A percentile compares a stretch with the other conserved stretches of the same genome.
phyloP scores from a whole-genome alignment of 2,888 invertebrate species.

The Erebia aethiops region DNA sequence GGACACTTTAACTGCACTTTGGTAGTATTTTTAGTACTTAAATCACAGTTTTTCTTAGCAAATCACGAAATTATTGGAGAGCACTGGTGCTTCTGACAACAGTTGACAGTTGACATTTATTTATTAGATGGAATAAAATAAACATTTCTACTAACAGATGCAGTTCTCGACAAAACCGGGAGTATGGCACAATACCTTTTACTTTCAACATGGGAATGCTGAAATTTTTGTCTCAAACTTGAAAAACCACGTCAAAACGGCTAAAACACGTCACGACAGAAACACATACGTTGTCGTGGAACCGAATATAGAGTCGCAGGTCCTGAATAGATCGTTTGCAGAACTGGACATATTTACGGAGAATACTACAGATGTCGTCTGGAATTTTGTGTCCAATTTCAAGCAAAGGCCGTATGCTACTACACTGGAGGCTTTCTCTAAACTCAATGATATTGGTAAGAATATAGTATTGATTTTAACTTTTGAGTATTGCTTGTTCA shows the following conservation, averaged over 20 bases:
- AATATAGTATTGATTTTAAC: background rate
- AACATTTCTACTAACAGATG: slow-evolving; percentile 49
- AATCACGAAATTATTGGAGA: too few relatives aligned
- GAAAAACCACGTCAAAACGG: slow-evolving; percentile 85
- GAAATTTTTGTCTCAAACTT: slow-evolving; percentile 87
- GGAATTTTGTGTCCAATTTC: slow-evolving; percentile 81
- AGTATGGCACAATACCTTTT: slow-evolving; percentile 90
- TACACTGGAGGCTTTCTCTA: slow-evolving; percentile 93
- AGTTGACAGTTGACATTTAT: too few relatives aligned
- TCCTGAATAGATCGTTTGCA: slow-evolving; percentile 92
- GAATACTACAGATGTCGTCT: slow-evolving; percentile 85
- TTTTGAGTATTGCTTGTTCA: too few relatives aligned
- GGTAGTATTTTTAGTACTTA: too few relatives aligned
- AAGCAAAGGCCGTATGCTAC: slow-evolving; percentile 89
- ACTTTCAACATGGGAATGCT: slow-evolving; percentile 94
- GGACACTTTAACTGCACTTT: too few relatives aligned
- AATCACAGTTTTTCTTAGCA: too few relatives aligned
- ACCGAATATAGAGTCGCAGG: slow-evolving; percentile 84
- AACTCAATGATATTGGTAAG: slow-evolving; percentile 90
- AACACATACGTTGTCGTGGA: slow-evolving; percentile 85
- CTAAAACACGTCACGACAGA: slow-evolving; percentile 88
- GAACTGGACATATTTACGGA: slow-evolving; percentile 92
- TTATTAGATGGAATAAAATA: background rate
- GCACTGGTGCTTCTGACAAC: too few relatives aligned
- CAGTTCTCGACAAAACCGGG: slow-evolving; percentile 72